These are phyloP conservation scores for Platysteira castanea DNA, from an alignment of 2,113 vertebrate genomes.

Conservation along the genomic window DNA sequence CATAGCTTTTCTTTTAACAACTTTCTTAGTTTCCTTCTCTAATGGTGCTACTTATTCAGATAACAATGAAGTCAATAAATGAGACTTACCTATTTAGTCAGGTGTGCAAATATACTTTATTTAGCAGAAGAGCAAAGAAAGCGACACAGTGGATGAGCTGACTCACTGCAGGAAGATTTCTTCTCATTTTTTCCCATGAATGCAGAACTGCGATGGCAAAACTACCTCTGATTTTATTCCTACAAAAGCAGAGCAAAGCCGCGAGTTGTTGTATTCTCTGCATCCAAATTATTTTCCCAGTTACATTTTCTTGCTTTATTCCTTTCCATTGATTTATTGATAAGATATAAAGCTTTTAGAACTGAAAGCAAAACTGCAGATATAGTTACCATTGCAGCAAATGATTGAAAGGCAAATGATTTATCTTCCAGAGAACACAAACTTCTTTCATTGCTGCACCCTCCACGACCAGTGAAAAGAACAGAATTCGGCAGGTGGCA, in stretches of 20 bases:
- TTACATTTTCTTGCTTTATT: not conserved
- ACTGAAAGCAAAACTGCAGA: not conserved
- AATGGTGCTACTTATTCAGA: not conserved
- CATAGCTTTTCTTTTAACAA: not conserved
- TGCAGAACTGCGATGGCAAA: not conserved
- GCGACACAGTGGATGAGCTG: not conserved
- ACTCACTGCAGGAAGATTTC: not conserved
- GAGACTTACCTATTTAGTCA: not conserved
- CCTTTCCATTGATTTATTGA: not conserved
- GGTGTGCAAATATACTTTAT: not conserved
- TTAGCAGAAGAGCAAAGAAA: not conserved
- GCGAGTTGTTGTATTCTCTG: not conserved
- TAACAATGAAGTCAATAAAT: not conserved
- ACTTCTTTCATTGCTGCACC: not conserved
- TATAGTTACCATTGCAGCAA: not conserved
- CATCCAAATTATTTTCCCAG: not conserved
- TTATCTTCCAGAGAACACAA: not conserved
- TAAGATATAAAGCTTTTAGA: not conserved
- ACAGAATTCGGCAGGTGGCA: not conserved
- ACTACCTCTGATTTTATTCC: not conserved
- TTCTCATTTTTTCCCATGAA: fast-evolving
- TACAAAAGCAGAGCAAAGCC: not conserved
- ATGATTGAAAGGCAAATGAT: not conserved
- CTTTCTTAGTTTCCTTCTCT: not conserved
- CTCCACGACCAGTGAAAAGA: not conserved